phyloP scores from a whole-genome alignment of 2,888 invertebrate genomes.

The Ctena decussata region DNA sequence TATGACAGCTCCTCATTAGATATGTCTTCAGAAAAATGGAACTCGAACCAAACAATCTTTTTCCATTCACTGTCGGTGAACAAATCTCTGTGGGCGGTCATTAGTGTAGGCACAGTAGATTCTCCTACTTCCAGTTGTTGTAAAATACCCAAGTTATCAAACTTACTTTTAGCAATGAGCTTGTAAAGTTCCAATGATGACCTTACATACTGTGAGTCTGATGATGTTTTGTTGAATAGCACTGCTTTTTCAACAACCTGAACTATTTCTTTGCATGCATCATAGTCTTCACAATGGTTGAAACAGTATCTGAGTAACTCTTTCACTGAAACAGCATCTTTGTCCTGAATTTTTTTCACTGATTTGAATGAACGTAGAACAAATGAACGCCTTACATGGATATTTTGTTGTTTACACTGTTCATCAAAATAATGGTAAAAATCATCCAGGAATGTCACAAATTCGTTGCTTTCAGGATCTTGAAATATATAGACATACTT shows the following conservation, averaged over 20 bases:
- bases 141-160: neutral
- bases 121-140: neutral
- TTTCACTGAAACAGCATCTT: neutral
- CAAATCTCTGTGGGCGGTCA: neutral
- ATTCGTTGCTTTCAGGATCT: neutral
- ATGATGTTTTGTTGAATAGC: neutral
- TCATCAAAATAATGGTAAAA: neutral
- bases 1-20: neutral
- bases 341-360: neutral
- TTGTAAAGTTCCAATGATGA: neutral
- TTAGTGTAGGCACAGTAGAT: neutral
- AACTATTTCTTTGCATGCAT: neutral
- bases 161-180: neutral
- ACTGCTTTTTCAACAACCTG: neutral
- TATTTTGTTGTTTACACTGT: neutral
- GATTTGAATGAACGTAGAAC: neutral
- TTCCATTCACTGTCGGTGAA: neutral
- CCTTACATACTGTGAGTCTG: neutral
- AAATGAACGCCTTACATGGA: neutral
- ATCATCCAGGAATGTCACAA: neutral
- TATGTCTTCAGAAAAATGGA: neutral
- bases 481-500: neutral
- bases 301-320: neutral
- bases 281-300: conserved; percentile 1
- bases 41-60: neutral